These are phyloP conservation scores for Sturnira hondurensis DNA, from an alignment of 2,113 vertebrate species.

Conservation along the genomic window DNA sequence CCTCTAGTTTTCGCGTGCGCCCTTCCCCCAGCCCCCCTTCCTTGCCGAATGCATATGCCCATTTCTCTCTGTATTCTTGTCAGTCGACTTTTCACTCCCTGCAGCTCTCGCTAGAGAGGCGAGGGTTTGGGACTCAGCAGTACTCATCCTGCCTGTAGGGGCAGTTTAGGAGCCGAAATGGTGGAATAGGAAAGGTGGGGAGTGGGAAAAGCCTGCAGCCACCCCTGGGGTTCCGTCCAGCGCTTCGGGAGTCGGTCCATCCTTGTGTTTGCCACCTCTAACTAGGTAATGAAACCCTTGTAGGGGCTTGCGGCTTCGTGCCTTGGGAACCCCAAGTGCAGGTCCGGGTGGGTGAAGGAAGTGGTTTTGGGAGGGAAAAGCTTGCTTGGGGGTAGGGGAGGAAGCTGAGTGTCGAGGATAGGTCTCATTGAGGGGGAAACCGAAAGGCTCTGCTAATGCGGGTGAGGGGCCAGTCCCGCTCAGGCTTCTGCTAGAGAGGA, in stretches of 20 bases:
- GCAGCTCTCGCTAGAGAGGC: slow-evolving; percentile 16
- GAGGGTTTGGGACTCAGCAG: slow-evolving; percentile 40
- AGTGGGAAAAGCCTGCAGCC: background rate
- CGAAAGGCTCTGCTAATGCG: background rate
- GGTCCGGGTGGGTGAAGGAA: slow-evolving; percentile 49
- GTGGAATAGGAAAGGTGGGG: slow-evolving; percentile 53
- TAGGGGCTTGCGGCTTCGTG: slow-evolving; percentile 33
- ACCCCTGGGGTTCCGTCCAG: background rate
- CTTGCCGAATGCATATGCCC: background rate
- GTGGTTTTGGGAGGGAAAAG: background rate
- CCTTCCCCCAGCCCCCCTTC: slow-evolving; percentile 37
- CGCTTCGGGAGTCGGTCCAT: background rate
- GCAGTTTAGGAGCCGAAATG: background rate
- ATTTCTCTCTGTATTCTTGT: background rate
- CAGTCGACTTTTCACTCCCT: slow-evolving; percentile 52
- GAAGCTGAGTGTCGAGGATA: background rate
- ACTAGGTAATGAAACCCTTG: slow-evolving; percentile 7
- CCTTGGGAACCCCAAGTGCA: slow-evolving; percentile 19
- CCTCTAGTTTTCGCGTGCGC: background rate
- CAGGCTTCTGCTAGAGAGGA: background rate
- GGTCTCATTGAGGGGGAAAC: background rate
- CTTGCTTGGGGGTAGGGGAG: background rate
- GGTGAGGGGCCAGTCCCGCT: background rate
- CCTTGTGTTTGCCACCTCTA: background rate
- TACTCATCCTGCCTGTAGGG: background rate